These are phyloP conservation scores for Meta bourneti DNA, from an alignment of 2,888 invertebrate species.

Conservation along the genomic window DNA sequence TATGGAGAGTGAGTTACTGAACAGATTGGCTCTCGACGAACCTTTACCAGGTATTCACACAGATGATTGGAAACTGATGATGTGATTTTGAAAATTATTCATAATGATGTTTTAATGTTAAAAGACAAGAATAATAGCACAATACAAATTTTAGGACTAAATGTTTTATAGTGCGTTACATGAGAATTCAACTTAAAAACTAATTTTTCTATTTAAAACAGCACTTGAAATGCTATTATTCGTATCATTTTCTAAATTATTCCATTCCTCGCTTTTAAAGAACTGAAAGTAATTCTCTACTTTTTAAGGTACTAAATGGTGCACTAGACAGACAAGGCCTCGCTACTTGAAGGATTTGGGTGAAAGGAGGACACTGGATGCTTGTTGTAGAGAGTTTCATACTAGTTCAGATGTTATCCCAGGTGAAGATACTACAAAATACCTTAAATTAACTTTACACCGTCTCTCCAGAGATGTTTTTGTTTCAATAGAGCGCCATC, in stretches of 20 bases:
- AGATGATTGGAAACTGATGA: no score
- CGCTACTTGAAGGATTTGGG: neutral
- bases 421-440: neutral
- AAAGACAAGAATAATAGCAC: no score
- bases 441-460: no score
- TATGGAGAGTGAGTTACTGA: neutral
- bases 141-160: no score
- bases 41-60: conserved; percentile 20
- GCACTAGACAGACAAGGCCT: neutral
- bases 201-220: no score
- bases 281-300: neutral
- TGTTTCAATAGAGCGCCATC: no score
- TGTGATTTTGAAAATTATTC: no score
- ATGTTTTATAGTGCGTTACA: no score
- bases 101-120: no score
- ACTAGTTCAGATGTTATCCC: conserved; percentile 2
- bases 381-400: conserved; percentile 13
- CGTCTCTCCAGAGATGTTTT: no score
- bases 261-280: neutral
- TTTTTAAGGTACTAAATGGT: conserved; percentile 14
- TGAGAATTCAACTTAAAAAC: no score
- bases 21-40: conserved; percentile 7
- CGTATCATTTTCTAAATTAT: neutral
- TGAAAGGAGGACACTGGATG: neutral
- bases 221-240: no score